These are phyloP conservation scores for Hipposideros armiger DNA, from an alignment of 2,113 vertebrate genomes.

Conservation along the genomic window DNA sequence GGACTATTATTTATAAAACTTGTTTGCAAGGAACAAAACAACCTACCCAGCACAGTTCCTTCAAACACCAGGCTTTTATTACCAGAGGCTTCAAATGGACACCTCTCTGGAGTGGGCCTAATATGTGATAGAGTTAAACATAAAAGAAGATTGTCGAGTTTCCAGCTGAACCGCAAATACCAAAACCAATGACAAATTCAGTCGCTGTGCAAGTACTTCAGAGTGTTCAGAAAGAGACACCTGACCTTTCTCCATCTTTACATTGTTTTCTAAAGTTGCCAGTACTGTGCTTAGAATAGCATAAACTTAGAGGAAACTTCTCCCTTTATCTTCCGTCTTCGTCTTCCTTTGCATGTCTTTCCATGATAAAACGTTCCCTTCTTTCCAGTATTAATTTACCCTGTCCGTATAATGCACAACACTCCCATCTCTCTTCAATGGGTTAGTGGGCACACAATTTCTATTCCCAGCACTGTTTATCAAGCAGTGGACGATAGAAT, in stretches of 20 bases:
- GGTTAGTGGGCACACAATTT: background rate
- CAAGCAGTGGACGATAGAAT: conserved; percentile 65
- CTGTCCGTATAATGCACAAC: background rate
- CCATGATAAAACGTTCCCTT: background rate
- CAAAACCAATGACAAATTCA: background rate
- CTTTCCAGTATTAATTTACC: background rate
- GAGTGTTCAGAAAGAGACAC: background rate
- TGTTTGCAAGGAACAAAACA: background rate
- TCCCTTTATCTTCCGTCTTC: background rate
- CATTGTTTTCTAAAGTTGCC: background rate
- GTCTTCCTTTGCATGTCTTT: background rate
- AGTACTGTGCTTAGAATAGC: background rate
- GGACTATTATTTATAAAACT: background rate
- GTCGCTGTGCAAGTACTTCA: background rate
- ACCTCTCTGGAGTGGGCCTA: background rate
- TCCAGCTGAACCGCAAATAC: background rate
- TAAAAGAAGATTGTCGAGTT: background rate
- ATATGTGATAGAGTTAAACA: background rate
- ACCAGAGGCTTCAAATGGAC: background rate
- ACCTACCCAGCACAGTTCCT: background rate
- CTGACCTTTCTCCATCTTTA: background rate
- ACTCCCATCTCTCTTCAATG: background rate
- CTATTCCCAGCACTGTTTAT: background rate
- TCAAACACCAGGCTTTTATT: background rate
- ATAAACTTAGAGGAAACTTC: background rate